phyloP scores from a whole-genome alignment of 2,888 invertebrate genomes.

The Clunio marinus region DNA sequence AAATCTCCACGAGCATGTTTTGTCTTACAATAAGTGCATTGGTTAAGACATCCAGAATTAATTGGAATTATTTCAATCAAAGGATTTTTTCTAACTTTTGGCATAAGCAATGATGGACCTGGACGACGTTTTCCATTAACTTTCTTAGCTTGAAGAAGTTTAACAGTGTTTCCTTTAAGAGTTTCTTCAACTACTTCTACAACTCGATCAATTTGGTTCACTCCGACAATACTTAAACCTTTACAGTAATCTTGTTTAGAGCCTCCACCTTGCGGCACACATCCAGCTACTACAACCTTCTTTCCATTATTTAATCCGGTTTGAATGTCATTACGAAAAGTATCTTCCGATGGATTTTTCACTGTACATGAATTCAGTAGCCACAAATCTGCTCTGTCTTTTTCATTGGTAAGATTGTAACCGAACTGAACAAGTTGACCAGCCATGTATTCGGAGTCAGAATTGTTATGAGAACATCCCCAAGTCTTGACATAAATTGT shows the following conservation, averaged over 20 bases:
- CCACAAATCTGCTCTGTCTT: slow-evolving; percentile 84
- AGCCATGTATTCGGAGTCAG: slow-evolving; percentile 98
- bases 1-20: slow-evolving; percentile 95
- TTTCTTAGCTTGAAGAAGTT: slow-evolving; percentile 77
- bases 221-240: slow-evolving; percentile 91
- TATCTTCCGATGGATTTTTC: slow-evolving; percentile 94
- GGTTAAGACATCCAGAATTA: slow-evolving; percentile 94
- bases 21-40: slow-evolving; percentile 98
- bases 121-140: slow-evolving; percentile 72
- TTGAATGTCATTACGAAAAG: slow-evolving; percentile 83
- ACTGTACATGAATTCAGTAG: slow-evolving; percentile 94
- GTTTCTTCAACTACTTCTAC: slow-evolving; percentile 98
- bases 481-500: slow-evolving; percentile 86
- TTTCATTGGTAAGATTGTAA: slow-evolving; percentile 76
- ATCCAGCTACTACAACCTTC: slow-evolving; percentile 92
- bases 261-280: slow-evolving; percentile 84
- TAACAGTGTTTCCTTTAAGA: slow-evolving; percentile 79
- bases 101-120: slow-evolving; percentile 80
- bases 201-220: slow-evolving; percentile 96
- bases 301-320: slow-evolving; percentile 69
- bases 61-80: slow-evolving; percentile 95
- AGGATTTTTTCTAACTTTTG: slow-evolving; percentile 93
- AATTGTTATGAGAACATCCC: slow-evolving; percentile 98
- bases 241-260: slow-evolving; percentile 52
- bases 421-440: slow-evolving; percentile 86